Evolutionary conservation across 2,888 invertebrate species (phyloP).

Genomic region (Mechanitis mazaeus): DNA sequence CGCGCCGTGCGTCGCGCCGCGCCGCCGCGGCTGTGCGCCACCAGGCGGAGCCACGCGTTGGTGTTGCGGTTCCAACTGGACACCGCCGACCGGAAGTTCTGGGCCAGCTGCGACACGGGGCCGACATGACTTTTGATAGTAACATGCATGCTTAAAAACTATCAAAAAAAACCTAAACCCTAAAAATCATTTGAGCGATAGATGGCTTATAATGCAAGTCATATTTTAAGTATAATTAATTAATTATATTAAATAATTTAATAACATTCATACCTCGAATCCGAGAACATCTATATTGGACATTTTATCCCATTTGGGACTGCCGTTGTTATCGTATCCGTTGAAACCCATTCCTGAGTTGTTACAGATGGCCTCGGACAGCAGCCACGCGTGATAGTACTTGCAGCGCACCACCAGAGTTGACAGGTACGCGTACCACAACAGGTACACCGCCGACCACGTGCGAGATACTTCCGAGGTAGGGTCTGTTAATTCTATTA

Average conservation of each 20-base stretch:
- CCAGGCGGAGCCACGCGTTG: constrained; percentile 92
- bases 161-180: too few relatives aligned
- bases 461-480: constrained; percentile 64
- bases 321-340: constrained; percentile 86
- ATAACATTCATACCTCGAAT: constrained; percentile 83
- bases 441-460: constrained; percentile 67
- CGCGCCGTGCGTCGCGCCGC: constrained; percentile 82
- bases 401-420: constrained; percentile 91
- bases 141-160: too few relatives aligned
- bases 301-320: constrained; percentile 92
- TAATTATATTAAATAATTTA: too few relatives aligned
- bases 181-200: too few relatives aligned
- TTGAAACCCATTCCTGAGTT: constrained; percentile 94
- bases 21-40: constrained; percentile 92
- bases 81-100: constrained; percentile 90
- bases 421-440: constrained; percentile 85
- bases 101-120: constrained; percentile 79
- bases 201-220: too few relatives aligned
- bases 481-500: constrained; percentile 61
- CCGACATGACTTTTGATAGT: too few relatives aligned
- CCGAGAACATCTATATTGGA: constrained; percentile 92
- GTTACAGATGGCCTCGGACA: constrained; percentile 97
- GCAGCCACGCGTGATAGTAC: constrained; percentile 98
- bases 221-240: too few relatives aligned
- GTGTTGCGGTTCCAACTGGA: constrained; percentile 97